Conservation (phyloP, 2,888 invertebrate genomes). For the Cantharis rufa region DNA sequence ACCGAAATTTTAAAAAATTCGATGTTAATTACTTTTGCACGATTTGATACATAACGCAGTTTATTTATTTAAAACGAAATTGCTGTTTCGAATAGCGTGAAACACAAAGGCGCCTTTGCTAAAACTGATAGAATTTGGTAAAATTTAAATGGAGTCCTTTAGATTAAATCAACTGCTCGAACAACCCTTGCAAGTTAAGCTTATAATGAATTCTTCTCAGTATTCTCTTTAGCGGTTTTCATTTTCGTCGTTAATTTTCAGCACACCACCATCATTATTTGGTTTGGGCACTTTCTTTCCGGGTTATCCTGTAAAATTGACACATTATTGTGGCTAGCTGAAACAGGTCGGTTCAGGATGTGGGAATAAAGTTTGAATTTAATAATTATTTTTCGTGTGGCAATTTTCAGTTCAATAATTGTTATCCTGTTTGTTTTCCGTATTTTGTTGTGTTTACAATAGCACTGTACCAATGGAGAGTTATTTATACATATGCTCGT, state of each 20-base stretch:
- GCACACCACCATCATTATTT: background rate
- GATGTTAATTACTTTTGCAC: background rate
- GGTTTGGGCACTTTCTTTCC: background rate
- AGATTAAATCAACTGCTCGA: conserved; percentile 7
- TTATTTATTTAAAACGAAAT: conserved; percentile 4
- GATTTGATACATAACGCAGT: background rate
- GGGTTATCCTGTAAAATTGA: background rate
- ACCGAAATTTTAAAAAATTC: background rate
- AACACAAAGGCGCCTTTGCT: conserved; percentile 5
- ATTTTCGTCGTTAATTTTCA: background rate
- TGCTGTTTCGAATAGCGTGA: background rate
- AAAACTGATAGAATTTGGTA: conserved; percentile 11
- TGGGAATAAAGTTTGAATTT: background rate
- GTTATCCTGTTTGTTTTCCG: background rate
- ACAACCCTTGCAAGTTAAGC: conserved; percentile 16
- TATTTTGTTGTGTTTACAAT: background rate
- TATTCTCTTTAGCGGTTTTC: conserved; percentile 11
- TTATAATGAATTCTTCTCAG: conserved; percentile 13
- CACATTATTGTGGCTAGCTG: background rate
- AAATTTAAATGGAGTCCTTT: conserved; percentile 5
- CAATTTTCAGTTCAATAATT: background rate
- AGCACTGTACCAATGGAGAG: too few species aligned
- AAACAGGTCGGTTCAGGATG: background rate
- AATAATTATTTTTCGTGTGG: background rate
- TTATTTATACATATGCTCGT: background rate